phyloP scores from a whole-genome alignment of 2,113 vertebrate genomes.

The Macquaria australasica region DNA sequence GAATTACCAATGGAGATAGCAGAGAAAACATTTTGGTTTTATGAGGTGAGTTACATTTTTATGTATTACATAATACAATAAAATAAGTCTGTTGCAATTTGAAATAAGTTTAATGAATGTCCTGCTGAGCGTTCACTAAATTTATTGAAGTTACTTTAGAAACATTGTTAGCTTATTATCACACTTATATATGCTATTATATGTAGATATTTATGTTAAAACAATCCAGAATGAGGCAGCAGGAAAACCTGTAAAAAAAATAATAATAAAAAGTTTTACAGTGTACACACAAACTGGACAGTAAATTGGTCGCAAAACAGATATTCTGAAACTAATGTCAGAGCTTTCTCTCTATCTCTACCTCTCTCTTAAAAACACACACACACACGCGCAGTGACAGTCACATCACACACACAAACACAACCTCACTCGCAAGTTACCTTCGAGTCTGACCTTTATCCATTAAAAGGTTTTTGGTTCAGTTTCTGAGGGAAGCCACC shows the following conservation, averaged over 20 bases:
- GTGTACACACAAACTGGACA: neutral
- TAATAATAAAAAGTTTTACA: neutral
- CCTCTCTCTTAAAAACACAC: neutral
- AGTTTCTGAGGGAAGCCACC: conserved; percentile 82
- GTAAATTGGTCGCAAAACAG: neutral
- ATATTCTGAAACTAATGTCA: neutral
- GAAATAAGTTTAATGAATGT: neutral
- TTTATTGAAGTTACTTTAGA: neutral
- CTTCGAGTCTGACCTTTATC: conserved; percentile 83
- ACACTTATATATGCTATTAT: neutral
- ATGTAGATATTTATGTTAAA: neutral
- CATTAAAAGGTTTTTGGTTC: conserved; percentile 84
- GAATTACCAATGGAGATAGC: conserved; percentile 15
- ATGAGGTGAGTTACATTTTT: neutral
- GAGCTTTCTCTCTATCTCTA: neutral
- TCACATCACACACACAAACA: conserved; percentile 31
- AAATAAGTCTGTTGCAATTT: neutral
- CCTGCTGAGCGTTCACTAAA: neutral
- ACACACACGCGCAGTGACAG: neutral
- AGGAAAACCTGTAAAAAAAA: neutral
- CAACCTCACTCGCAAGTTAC: conserved; percentile 53
- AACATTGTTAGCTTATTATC: neutral
- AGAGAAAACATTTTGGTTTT: neutral
- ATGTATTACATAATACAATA: neutral
- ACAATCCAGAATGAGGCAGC: neutral